Evolutionary conservation across 2,113 vertebrate species (phyloP).

Genomic region (Chauna torquata): DNA sequence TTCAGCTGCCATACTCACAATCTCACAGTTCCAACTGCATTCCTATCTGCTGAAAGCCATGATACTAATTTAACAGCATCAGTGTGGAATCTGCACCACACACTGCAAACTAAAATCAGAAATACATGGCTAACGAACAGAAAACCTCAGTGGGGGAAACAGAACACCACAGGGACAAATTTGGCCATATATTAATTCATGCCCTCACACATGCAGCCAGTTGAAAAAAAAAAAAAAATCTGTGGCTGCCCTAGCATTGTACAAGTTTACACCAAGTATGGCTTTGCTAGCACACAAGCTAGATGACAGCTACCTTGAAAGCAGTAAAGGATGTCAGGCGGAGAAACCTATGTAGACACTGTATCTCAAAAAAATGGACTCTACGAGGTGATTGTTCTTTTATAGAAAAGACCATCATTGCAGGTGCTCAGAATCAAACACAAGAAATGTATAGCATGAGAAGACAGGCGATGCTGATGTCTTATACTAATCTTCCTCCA

Average conservation of each 20-base stretch:
- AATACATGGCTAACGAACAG: not conserved
- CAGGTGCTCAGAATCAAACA: not conserved
- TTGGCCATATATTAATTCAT: not conserved
- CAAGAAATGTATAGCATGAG: rapidly evolving
- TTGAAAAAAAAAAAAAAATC: not conserved
- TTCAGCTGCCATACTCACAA: not conserved
- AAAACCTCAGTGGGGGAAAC: not conserved
- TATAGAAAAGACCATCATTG: not conserved
- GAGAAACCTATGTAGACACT: not conserved
- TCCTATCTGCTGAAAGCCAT: not conserved
- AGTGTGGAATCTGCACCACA: not conserved
- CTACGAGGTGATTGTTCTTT: not conserved
- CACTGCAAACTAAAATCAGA: not conserved
- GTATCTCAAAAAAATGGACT: not conserved
- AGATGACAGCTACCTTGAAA: not conserved
- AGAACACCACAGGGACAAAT: not conserved
- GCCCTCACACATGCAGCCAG: not conserved
- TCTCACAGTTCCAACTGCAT: not conserved
- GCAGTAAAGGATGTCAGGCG: not conserved
- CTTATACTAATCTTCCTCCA: not conserved
- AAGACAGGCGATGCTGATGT: not conserved
- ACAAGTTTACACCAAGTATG: not conserved
- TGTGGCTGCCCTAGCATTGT: not conserved
- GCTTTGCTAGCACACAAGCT: not conserved
- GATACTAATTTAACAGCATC: not conserved